Percentiles rank a stretch among this genome's conserved stretches.
Evolutionary conservation across 2,797 vertebrate genomes (phyloP).

Genomic region (Cryptoblepharus egeriae): DNA sequence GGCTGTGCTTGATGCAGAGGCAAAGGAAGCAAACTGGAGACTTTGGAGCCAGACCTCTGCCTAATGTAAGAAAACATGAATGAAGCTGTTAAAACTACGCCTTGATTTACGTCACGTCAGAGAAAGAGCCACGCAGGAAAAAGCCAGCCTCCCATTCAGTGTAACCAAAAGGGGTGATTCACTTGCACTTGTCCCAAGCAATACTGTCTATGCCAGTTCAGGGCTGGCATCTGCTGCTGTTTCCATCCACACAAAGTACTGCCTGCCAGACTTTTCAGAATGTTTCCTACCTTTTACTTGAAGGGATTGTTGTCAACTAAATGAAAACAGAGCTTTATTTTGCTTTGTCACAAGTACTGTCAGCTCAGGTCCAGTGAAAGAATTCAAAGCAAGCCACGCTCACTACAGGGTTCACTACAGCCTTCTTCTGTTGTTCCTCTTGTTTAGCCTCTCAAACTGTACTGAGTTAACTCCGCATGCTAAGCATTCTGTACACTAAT

Average conservation of each 20-base stretch:
- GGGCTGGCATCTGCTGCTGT: neutral
- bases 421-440: too few species aligned
- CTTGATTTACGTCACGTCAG: neutral
- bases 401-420: too few species aligned
- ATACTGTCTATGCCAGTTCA: neutral
- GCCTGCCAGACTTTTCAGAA: neutral
- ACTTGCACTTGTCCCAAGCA: neutral
- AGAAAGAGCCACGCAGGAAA: neutral
- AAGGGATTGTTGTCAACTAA: too few species aligned
- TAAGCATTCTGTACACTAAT: too few species aligned
- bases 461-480: too few species aligned
- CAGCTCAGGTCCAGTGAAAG: too few species aligned
- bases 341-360: too few species aligned
- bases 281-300: neutral
- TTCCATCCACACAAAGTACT: too few species aligned
- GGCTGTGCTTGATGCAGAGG: slow-evolving; percentile 58
- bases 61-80: slow-evolving; percentile 56
- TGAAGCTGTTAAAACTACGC: neutral
- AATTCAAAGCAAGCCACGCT: too few species aligned
- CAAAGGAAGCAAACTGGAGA: slow-evolving; percentile 48
- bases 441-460: too few species aligned
- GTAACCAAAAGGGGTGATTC: neutral
- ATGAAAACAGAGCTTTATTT: neutral
- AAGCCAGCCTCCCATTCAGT: neutral
- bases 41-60: slow-evolving; percentile 61